Conservation (phyloP, 2,797 vertebrate genomes). For the Alauda arvensis region DNA sequence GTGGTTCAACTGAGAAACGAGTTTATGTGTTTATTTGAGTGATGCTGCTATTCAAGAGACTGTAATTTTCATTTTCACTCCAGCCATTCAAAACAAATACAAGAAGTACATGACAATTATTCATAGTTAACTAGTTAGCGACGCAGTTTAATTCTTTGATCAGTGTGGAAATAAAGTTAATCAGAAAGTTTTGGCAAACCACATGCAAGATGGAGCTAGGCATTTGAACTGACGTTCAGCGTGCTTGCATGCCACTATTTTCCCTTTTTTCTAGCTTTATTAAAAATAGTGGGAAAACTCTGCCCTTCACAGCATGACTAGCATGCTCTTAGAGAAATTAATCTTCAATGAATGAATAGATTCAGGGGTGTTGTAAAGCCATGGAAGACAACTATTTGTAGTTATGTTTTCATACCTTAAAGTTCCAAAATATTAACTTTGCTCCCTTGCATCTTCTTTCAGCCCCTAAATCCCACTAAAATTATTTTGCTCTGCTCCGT, state of each 20-base stretch:
- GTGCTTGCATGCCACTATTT: neutral
- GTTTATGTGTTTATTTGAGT: neutral
- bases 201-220: fast-evolving
- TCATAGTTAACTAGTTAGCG: neutral
- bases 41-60: neutral
- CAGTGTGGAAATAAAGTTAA: neutral
- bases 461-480: neutral
- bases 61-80: neutral
- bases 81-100: neutral
- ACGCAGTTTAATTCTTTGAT: neutral
- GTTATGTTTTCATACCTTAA: neutral
- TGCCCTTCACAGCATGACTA: neutral
- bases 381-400: neutral
- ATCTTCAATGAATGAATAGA: neutral
- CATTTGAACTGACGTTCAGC: neutral
- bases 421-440: neutral
- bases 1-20: neutral
- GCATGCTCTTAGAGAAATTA: neutral
- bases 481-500: neutral
- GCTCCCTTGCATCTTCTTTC: neutral
- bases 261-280: neutral
- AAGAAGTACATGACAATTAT: neutral
- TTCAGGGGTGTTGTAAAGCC: neutral
- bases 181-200: neutral
- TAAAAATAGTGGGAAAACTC: neutral